phyloP scores from a whole-genome alignment of 2,113 vertebrate species.

The Silurus asotus region DNA sequence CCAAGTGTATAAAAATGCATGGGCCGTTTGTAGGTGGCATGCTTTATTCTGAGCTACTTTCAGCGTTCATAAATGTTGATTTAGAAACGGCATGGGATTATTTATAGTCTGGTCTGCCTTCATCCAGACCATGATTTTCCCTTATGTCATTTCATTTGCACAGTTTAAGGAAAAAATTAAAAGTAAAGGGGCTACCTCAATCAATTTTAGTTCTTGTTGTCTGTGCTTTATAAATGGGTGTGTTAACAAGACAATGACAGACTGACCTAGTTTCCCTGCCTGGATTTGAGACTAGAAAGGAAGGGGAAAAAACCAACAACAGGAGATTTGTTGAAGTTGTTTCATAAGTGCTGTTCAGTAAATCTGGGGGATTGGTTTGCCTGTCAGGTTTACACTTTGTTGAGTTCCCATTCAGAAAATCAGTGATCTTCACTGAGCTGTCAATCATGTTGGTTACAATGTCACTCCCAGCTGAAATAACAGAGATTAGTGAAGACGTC shows the following conservation, averaged over 20 bases:
- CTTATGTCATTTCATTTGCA: background rate
- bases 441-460: conserved; percentile 4
- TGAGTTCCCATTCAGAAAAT: conserved; percentile 13
- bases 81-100: conserved; percentile 3
- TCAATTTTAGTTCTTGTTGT: conserved; percentile 1
- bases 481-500: background rate
- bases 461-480: conserved; percentile 19
- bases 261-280: background rate
- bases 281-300: background rate
- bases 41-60: background rate
- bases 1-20: background rate
- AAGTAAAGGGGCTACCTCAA: background rate
- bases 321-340: background rate
- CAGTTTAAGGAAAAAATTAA: background rate
- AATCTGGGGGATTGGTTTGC: conserved; percentile 9
- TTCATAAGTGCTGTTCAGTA: background rate
- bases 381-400: conserved; percentile 25
- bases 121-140: background rate
- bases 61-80: conserved; percentile 19
- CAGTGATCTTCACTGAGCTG: background rate
- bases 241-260: background rate
- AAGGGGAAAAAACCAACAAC: background rate
- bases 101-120: conserved; percentile 22
- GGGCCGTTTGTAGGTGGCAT: background rate
- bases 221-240: conserved; percentile 8